Evolutionary conservation across 2,113 vertebrate species (phyloP).

Genomic region (Anarhynchus alexandrinus): DNA sequence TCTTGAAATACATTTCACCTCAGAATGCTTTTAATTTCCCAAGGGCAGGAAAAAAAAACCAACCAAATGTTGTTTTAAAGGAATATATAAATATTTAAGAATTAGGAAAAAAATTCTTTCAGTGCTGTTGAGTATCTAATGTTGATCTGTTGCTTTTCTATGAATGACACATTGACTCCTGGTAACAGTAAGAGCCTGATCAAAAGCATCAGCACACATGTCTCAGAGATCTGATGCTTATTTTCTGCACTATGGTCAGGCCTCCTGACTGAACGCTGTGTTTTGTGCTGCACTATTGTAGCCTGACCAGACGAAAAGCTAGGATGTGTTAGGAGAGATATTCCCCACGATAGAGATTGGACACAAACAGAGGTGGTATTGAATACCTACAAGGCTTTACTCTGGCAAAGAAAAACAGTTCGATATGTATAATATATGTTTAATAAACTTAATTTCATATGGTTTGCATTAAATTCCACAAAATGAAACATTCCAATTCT

Average conservation of each 20-base stretch:
- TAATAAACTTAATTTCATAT: not conserved
- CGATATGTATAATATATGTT: no score
- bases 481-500: not conserved
- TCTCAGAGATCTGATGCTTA: not conserved
- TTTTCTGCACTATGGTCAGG: not conserved
- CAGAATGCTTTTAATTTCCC: not conserved
- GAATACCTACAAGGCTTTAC: not conserved
- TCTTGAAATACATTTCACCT: not conserved
- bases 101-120: not conserved
- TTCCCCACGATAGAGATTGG: not conserved
- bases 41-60: not conserved
- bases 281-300: not conserved
- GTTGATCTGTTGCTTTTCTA: not conserved
- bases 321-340: not conserved
- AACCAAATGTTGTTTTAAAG: not conserved
- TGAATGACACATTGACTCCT: not conserved
- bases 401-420: not conserved
- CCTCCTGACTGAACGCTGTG: fast-evolving
- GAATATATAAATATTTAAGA: not conserved
- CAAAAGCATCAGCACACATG: not conserved
- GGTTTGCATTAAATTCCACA: not conserved
- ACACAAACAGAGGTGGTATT: not conserved
- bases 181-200: not conserved
- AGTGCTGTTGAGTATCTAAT: not conserved
- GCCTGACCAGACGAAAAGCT: not conserved